These are phyloP conservation scores for Gyps fulvus DNA, from an alignment of 2,113 vertebrate genomes.

Conservation along the genomic window DNA sequence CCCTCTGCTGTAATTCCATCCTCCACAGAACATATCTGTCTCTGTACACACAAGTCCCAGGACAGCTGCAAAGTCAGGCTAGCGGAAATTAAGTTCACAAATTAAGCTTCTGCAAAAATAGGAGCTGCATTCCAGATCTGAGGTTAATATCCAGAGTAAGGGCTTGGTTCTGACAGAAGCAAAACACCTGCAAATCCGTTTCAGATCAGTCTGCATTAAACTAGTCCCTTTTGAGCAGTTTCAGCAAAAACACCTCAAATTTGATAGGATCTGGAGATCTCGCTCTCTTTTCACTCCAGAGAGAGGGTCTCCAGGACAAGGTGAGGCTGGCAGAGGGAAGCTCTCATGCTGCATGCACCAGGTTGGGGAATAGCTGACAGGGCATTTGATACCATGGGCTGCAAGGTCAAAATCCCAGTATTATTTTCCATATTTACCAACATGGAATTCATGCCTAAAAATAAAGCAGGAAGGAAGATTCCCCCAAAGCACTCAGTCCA, in stretches of 20 bases:
- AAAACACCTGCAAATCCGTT: constrained; percentile 49
- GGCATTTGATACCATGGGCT: not conserved
- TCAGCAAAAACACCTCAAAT: not conserved
- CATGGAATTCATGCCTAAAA: not conserved
- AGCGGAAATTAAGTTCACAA: constrained; percentile 64
- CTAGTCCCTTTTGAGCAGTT: not conserved
- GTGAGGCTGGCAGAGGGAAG: not conserved
- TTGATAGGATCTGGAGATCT: not conserved
- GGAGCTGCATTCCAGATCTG: constrained; percentile 51
- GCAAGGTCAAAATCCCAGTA: not conserved
- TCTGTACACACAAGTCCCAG: constrained; percentile 53
- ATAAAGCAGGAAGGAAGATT: not conserved
- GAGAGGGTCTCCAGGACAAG: not conserved
- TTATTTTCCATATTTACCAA: not conserved
- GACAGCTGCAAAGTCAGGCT: constrained; percentile 63
- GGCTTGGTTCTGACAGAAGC: constrained; percentile 37
- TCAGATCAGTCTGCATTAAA: not conserved
- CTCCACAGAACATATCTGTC: constrained; percentile 46
- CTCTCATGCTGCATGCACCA: not conserved
- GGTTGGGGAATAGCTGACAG: not conserved
- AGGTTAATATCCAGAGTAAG: constrained; percentile 44
- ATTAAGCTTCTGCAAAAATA: constrained; percentile 67
- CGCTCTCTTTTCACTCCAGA: not conserved
- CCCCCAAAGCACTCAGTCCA: not conserved
- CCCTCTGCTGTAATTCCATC: constrained; percentile 62